Evolutionary conservation across 2,888 invertebrate genomes (phyloP).

Genomic region (Synergus japonicus): DNA sequence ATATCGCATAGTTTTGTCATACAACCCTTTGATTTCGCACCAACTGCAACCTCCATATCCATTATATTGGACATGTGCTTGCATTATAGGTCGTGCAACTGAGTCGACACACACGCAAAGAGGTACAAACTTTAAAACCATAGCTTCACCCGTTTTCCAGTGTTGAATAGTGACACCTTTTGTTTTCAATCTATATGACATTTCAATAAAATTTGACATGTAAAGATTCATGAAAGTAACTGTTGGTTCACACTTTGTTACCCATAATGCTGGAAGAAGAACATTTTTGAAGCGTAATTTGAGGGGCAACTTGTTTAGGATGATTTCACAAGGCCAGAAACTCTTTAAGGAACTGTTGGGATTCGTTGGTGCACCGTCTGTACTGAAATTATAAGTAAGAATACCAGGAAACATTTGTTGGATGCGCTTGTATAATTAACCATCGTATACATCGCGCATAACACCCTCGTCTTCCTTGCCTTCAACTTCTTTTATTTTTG

Average conservation of each 20-base stretch:
- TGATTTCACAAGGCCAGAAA: slow-evolving; percentile 30
- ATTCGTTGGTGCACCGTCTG: slow-evolving; percentile 13
- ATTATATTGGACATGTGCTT: slow-evolving; percentile 40
- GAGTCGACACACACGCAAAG: slow-evolving; percentile 9
- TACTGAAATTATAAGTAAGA: slow-evolving; percentile 1
- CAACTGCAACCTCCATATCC: slow-evolving; percentile 42
- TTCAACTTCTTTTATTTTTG: slow-evolving; percentile 8
- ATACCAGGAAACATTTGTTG: background rate
- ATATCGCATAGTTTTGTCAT: slow-evolving; percentile 30
- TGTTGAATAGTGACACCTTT: slow-evolving; percentile 12
- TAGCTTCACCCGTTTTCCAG: slow-evolving; percentile 17
- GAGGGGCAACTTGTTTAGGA: slow-evolving; percentile 15
- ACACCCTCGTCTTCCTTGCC: background rate
- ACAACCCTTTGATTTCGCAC: slow-evolving; percentile 23
- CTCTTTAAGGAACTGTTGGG: slow-evolving; percentile 19
- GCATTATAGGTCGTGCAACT: slow-evolving; percentile 32
- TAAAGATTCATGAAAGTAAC: slow-evolving; percentile 19
- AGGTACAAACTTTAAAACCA: slow-evolving; percentile 8
- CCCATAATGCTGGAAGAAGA: slow-evolving; percentile 3
- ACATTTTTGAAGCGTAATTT: slow-evolving; percentile 9
- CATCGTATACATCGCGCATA: slow-evolving; percentile 9
- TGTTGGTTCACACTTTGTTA: slow-evolving; percentile 13
- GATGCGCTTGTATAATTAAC: slow-evolving; percentile 19
- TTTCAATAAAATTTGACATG: slow-evolving; percentile 25
- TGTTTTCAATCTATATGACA: background rate